phyloP scores from a whole-genome alignment of 2,888 invertebrate species.

The Odontomyia ornata region DNA sequence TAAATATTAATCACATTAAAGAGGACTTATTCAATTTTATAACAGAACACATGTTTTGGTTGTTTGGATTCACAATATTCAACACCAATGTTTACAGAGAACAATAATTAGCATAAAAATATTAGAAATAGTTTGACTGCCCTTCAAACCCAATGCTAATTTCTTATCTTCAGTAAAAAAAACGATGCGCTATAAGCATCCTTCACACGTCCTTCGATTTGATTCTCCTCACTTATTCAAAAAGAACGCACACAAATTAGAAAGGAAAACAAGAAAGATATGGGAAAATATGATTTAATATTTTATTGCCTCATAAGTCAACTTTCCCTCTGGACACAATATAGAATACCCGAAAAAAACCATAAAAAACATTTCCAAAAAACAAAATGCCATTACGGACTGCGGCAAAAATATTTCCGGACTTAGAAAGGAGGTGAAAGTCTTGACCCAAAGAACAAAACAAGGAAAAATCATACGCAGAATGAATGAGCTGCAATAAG shows the following conservation, averaged over 20 bases:
- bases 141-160: too few relatives aligned
- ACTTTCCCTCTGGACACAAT: conserved; percentile 50
- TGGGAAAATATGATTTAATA: conserved; percentile 49
- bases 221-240: neutral
- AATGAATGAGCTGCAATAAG: neutral
- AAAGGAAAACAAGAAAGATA: conserved; percentile 20
- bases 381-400: neutral
- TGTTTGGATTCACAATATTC: too few relatives aligned
- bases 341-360: neutral
- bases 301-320: conserved; percentile 47
- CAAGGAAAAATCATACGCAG: too few relatives aligned
- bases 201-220: neutral
- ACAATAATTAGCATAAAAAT: too few relatives aligned
- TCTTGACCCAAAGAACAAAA: conserved; percentile 6
- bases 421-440: conserved; percentile 44
- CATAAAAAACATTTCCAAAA: neutral
- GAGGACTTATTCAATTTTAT: too few relatives aligned
- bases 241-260: neutral
- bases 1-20: too few relatives aligned
- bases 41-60: too few relatives aligned
- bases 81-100: too few relatives aligned
- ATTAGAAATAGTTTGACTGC: too few relatives aligned
- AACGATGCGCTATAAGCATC: neutral
- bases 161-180: neutral
- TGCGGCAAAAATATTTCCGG: neutral